Base-by-base conservation (phyloP, 1,140 invertebrate genomes). In the Drosophila orena region DNA sequence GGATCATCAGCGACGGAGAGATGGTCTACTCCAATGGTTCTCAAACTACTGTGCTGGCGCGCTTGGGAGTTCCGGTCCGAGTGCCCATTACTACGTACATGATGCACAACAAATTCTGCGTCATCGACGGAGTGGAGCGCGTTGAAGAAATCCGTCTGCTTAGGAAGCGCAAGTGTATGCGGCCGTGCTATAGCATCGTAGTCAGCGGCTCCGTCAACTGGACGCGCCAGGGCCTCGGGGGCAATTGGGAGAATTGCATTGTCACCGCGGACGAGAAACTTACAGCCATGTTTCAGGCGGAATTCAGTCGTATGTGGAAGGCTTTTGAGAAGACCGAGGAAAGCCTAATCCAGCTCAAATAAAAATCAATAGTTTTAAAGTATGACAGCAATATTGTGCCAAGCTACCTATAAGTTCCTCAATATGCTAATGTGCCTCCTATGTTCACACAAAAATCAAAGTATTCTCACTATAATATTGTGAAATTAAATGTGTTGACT, bases 71-170 rank as follows among this genome's bases (percentile, higher is more conserved):
- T 0, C 65, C 76, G 6, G 59, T 92, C 10, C 81, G 81, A 11
- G 64, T 50, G 0, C 84, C 81, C 2, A 37, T 12, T 6, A 64
- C 74, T 1, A 35, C 42, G 1, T 2, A 5, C 8, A 50, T 92
- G 37, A 91, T 92, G 90, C 91, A 92, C 57, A 84, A 91, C 69
- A 92, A 92, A 46, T 92, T 79, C 54, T 57, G 80, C 22, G 54
- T 92, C 10, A 44, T 92, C 3, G 91, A 92, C 20, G 75, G 66
- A 0, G 44, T 27, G 0, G 30, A 43, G 0, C 74, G 84, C 3
- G 73, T 80, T 2, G 10, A 60, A 17, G 59, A 83, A 27, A 40
- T 88, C 2, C 10, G 60, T 11, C 14, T 4, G 10, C 22, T 14
- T 0, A 71, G 53, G 17, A 4, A 47, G 10, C n/a, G 14, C 15